Percentiles rank a stretch among this genome's conserved stretches.
Evolutionary conservation across 2,888 invertebrate genomes (phyloP).

Genomic region (Nudaria mundana): DNA sequence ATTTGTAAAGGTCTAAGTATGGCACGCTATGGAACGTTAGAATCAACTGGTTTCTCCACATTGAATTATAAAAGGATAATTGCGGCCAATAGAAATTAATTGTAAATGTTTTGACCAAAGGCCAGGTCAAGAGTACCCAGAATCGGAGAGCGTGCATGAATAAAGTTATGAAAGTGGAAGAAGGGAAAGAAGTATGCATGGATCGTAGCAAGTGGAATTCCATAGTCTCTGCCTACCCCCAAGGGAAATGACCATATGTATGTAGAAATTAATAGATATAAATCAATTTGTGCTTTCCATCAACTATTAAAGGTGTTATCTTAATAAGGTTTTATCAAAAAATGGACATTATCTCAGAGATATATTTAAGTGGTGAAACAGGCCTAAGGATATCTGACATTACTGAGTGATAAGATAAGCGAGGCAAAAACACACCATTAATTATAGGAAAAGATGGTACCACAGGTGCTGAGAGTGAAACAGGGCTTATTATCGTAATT

Average conservation of each 20-base stretch:
- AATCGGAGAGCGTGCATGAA: too few relatives aligned
- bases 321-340: constrained; percentile 11
- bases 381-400: constrained; percentile 28
- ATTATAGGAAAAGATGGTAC: constrained; percentile 30
- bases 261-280: constrained; percentile 18
- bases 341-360: constrained; percentile 21
- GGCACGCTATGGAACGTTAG: background rate
- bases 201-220: too few relatives aligned
- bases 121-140: too few relatives aligned
- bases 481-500: constrained; percentile 29
- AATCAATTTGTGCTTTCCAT: constrained; percentile 23
- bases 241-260: too few relatives aligned
- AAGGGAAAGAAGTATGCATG: too few relatives aligned
- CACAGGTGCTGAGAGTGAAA: constrained; percentile 20
- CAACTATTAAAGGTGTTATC: constrained; percentile 13
- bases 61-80: constrained; percentile 14
- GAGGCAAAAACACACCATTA: constrained; percentile 29
- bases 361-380: constrained; percentile 34
- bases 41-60: background rate
- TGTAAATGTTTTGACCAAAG: too few relatives aligned
- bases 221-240: too few relatives aligned
- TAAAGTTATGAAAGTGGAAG: too few relatives aligned
- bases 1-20: background rate
- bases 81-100: constrained; percentile 16
- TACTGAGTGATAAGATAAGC: constrained; percentile 33